Conservation (phyloP, 2,888 invertebrate species). For the Cataglyphis livida region DNA sequence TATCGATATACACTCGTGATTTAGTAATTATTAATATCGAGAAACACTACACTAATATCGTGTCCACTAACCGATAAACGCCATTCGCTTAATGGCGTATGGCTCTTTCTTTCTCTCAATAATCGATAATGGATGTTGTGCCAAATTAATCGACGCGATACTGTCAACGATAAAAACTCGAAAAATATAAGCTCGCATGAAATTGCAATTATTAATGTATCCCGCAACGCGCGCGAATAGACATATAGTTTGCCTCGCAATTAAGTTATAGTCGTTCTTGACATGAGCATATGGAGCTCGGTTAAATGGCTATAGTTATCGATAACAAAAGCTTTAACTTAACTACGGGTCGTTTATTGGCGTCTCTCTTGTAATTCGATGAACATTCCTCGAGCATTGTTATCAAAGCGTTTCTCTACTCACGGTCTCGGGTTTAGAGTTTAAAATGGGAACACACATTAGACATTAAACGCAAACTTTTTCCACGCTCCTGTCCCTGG, state of each 20-base stretch:
- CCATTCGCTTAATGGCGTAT: slow-evolving; percentile 33
- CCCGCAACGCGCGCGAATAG: background rate
- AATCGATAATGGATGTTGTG: slow-evolving; percentile 29
- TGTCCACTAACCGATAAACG: slow-evolving; percentile 47
- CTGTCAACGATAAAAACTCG: background rate
- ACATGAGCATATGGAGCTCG: background rate
- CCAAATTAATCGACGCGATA: slow-evolving; percentile 32
- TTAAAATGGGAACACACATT: background rate
- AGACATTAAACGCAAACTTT: too few relatives aligned
- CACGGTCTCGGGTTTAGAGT: background rate
- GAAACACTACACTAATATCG: background rate
- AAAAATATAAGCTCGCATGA: background rate
- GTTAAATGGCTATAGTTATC: background rate
- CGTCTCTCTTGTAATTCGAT: background rate
- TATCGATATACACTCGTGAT: slow-evolving; percentile 12
- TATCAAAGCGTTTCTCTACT: background rate
- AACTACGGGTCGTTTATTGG: background rate
- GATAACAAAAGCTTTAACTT: background rate
- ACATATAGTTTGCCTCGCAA: background rate
- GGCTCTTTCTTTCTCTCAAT: background rate
- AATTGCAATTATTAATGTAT: background rate
- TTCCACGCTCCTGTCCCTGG: background rate
- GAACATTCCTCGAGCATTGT: slow-evolving; percentile 9
- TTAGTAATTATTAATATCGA: slow-evolving; percentile 34
- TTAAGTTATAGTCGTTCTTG: background rate